Conservation (phyloP, 2,797 vertebrate species). For the Phalloptychus januarius region DNA sequence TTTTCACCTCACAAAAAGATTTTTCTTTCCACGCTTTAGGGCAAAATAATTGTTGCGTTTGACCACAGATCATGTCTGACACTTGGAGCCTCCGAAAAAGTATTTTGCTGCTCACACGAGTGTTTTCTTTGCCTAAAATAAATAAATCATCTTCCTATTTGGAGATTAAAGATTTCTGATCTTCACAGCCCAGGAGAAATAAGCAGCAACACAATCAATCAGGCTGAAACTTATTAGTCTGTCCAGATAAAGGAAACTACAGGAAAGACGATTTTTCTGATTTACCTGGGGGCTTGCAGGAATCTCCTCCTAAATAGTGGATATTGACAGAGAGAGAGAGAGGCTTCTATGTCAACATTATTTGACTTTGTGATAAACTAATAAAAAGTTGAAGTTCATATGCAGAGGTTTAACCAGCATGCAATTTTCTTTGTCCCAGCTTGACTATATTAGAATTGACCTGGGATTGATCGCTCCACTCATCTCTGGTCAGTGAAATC, state of each 20-base stretch:
- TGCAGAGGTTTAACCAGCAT: neutral
- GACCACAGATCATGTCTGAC: conserved; percentile 21
- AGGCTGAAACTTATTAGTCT: neutral
- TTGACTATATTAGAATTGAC: conserved; percentile 1
- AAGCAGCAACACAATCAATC: conserved; percentile 4
- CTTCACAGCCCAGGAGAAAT: conserved; percentile 14
- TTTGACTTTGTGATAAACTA: conserved; percentile 13
- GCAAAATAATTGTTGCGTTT: conserved; percentile 25
- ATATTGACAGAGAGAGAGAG: neutral
- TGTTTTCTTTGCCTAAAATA: neutral
- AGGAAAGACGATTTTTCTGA: neutral
- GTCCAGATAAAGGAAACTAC: neutral
- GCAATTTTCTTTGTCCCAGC: neutral
- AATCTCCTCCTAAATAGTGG: neutral
- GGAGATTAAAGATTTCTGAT: conserved; percentile 12
- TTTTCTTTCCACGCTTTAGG: neutral
- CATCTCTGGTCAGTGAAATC: neutral
- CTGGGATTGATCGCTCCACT: neutral
- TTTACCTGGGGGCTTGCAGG: neutral
- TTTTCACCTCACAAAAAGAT: conserved; percentile 1
- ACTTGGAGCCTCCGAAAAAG: conserved; percentile 7
- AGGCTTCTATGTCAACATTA: neutral
- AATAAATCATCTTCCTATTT: conserved; percentile 16
- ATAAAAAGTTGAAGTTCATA: neutral
- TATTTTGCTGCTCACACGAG: neutral